Conservation (phyloP, 1,140 invertebrate species). For the Coboldia fuscipes region DNA sequence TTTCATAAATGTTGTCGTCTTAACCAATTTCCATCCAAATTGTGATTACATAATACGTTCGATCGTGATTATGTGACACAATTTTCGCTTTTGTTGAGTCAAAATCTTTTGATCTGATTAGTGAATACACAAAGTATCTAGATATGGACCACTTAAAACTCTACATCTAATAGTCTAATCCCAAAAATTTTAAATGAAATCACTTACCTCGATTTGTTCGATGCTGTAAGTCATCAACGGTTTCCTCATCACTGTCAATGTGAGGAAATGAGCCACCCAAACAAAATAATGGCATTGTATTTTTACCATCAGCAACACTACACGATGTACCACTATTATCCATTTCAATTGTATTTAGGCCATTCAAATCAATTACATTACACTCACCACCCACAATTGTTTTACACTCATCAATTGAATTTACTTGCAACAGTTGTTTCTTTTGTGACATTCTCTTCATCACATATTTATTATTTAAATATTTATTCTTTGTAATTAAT, state of each 20-base stretch:
- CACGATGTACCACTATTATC: not conserved
- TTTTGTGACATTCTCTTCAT: constrained; percentile 17
- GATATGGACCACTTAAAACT: not conserved
- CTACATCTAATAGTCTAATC: not conserved
- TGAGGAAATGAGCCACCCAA: constrained; percentile 42
- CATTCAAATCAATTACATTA: too few relatives aligned
- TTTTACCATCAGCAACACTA: not conserved
- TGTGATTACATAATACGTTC: too few relatives aligned
- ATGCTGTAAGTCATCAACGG: constrained; percentile 25
- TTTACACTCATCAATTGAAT: too few relatives aligned
- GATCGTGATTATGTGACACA: too few relatives aligned
- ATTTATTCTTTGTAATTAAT: constrained; percentile 22
- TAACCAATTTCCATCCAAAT: too few relatives aligned
- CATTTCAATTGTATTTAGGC: not conserved
- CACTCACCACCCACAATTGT: too few relatives aligned
- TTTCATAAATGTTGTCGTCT: too few relatives aligned
- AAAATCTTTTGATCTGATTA: too few relatives aligned
- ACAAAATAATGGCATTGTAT: constrained; percentile 32
- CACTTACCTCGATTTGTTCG: constrained; percentile 9
- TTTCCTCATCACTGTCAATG: constrained; percentile 48
- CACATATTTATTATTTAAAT: constrained; percentile 20
- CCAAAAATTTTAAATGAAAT: constrained; percentile 5
- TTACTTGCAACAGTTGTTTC: too few relatives aligned
- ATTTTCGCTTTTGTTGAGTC: too few relatives aligned
- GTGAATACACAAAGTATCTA: too few relatives aligned